Evolutionary conservation across 1,140 invertebrate genomes (phyloP), one percentile per base, ranked within the genome.

Genomic region (Diabrotica virgifera): DNA sequence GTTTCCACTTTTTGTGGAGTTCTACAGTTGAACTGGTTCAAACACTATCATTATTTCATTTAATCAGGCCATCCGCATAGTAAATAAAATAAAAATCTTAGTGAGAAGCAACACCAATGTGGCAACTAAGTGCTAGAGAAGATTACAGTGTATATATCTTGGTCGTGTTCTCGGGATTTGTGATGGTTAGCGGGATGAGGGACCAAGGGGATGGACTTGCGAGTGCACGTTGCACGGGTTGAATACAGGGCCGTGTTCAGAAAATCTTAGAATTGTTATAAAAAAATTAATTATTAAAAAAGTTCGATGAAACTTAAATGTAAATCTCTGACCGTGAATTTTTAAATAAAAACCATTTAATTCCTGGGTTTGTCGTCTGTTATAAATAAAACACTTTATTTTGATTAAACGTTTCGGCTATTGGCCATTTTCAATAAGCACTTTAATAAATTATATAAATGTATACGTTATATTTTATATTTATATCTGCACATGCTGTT

Each of bases 101-200:
- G 8, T 24, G 52, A 12, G 52, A 9, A 9, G 9, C 12, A 53
- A 53, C 52, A 36, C 55, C 14, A 36, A 57, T 57, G 55, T 57
- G 68, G 68, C 68, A 69, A 69, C 68, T 63, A 60, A 64, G 64
- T 66, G 62, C 35, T 69, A 61, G 63, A 67, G 66, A 66, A 62
- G 67, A 65, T 64, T 69, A 65, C 61, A 50, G 66, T 70, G 64
- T 71, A 63, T 73, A 72, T 73, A 68, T 74, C 73, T 72, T 72
- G 69, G 71, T 71, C 73, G 64, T 74, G 73, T 72, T 65, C 64
- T 63, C 55, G 55, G 67, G 69, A 73, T 73, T 73, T 72, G 73
- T 68, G 67, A 59, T 57, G 64, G 64, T 67, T 53, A 37, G 62
- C 11, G 64, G 67, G 53, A 12, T 51, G 59, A 50, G 61, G 64